These are phyloP conservation scores for Anastrepha ludens DNA, from an alignment of 1,140 invertebrate species.

Conservation along the genomic window DNA sequence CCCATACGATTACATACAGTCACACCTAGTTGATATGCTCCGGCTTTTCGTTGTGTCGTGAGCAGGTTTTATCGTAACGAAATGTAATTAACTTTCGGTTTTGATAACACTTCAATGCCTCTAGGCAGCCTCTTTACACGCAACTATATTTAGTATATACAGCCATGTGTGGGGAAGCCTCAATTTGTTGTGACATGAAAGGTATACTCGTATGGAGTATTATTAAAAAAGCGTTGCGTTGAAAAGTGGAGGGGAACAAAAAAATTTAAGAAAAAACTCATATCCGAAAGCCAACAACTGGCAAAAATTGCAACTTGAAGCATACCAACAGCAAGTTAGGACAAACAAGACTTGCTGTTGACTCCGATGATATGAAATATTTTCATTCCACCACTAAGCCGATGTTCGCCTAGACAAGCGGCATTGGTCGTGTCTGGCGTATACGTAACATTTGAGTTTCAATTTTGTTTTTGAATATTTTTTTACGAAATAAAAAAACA, in stretches of 20 bases:
- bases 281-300: neutral
- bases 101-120: constrained; percentile 40
- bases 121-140: neutral
- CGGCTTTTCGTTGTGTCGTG: neutral
- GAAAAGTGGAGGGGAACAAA: neutral
- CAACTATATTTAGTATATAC: neutral
- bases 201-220: neutral
- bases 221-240: neutral
- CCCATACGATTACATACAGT: neutral
- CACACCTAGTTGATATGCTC: neutral
- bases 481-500: neutral
- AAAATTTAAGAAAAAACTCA: neutral
- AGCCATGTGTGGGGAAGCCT: neutral
- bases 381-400: too few relatives aligned
- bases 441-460: neutral
- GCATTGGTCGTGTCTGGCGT: neutral
- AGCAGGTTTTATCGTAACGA: constrained; percentile 30
- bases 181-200: neutral
- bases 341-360: neutral
- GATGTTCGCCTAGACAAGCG: neutral
- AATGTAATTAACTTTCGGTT: constrained; percentile 41
- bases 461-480: neutral
- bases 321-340: neutral
- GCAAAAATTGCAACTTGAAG: neutral
- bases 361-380: too few relatives aligned